Evolutionary conservation across 2,888 invertebrate species (phyloP), one percentile per base, ranked within the genome.

Genomic region (Iphiclides podalirius): DNA sequence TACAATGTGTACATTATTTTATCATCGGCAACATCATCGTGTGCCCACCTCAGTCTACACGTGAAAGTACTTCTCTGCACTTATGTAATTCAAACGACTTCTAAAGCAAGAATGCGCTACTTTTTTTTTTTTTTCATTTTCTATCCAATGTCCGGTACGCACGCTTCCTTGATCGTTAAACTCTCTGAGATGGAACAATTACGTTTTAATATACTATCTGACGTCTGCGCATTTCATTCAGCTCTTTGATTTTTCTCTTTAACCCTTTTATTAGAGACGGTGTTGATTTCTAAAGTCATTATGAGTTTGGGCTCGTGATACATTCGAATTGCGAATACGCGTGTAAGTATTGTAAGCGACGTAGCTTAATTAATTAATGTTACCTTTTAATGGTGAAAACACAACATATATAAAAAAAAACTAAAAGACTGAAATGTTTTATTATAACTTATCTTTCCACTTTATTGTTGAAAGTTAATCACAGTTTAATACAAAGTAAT

Each of bases 1-100:
- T n/a, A n/a, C n/a, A n/a, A n/a, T n/a, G n/a, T n/a, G n/a, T n/a
- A n/a, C n/a, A n/a, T n/a, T n/a, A n/a, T n/a, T n/a, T n/a, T n/a
- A n/a, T n/a, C n/a, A n/a, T n/a, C n/a, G n/a, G n/a, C n/a, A n/a
- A n/a, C n/a, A n/a, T n/a, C n/a, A n/a, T n/a, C n/a, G n/a, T n/a
- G 20, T 4, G 20, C 20, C 6, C 20, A 20, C 20, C 20, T 20
- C 6, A 20, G 3, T 4, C 20, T 39, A 49, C 36, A 42, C 66
- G 71, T 69, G 65, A 60, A 58, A 70, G 61, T 58, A 42, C 52
- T 60, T 61, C 59, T 63, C 52, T 36, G 9, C 20, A 9, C 42
- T 54, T 60, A 60, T 49, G 53, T 56, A 56, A 55, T 58, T 50
- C 47, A 49, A 58, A 55, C 52, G 38, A 50, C 47, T 51, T 56